Evolutionary conservation across 2,797 vertebrate genomes (phyloP).

Genomic region (Australoheros facetus): DNA sequence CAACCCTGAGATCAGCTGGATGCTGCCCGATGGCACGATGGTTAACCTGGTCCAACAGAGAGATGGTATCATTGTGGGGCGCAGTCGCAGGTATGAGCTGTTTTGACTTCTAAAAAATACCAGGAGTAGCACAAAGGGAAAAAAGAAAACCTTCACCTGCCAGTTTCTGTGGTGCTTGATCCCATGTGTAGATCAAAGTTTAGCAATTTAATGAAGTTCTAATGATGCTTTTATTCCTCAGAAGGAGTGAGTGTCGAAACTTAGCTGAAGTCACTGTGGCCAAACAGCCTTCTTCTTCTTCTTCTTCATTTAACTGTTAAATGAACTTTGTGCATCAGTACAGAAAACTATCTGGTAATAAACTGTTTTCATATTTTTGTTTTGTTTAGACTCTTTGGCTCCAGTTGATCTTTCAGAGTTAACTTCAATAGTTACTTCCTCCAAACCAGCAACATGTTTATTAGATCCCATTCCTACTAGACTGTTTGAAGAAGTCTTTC

Average conservation of each 20-base stretch:
- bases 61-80: constrained; percentile 69
- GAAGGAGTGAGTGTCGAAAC: not conserved
- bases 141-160: not conserved
- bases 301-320: not conserved
- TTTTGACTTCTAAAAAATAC: not conserved
- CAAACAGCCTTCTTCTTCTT: not conserved
- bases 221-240: too few relatives aligned
- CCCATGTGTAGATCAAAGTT: not conserved
- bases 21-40: constrained; percentile 91
- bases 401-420: too few relatives aligned
- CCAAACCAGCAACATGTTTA: too few relatives aligned
- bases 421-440: too few relatives aligned
- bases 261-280: not conserved
- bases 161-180: not conserved
- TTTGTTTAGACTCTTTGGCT: too few relatives aligned
- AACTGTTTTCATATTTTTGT: too few relatives aligned
- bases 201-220: too few relatives aligned
- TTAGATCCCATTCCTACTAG: too few relatives aligned
- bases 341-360: not conserved
- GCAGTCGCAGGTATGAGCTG: constrained; percentile 74
- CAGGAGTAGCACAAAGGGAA: rapidly evolving
- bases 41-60: constrained; percentile 84
- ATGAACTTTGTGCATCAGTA: not conserved
- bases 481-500: too few relatives aligned
- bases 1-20: constrained; percentile 91